Evolutionary conservation across 1,140 invertebrate species (phyloP), one percentile per base, ranked within the genome.

Genomic region (Heliconius himera): DNA sequence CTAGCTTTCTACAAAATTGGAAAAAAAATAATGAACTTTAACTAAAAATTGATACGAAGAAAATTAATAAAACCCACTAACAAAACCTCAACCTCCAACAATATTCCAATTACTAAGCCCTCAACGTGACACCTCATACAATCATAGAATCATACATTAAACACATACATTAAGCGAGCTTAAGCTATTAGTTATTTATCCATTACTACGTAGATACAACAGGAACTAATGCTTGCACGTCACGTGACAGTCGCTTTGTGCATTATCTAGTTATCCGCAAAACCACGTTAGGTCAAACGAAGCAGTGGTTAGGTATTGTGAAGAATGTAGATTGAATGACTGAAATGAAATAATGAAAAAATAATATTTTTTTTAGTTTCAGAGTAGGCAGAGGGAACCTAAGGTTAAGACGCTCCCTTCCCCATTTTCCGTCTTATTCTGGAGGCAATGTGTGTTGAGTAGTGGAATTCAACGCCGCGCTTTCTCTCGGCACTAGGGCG

Each of bases 201-300:
- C 60, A 60, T 74, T 74, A 46, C 13, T 46, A 76, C 36, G 46
- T n/a, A 26, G 41, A 54, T 46, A 70, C 56, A n/a, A 76, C 54
- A 60, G 36, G 38, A 22, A n/a, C 56, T 76, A 76, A 76, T 76
- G 74, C 56, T 76, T 56, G 56, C 60, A 77, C 36, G 75, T 77
- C 75, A 77, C 41, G 75, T 77, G 76, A 77, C 76, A 72, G 70
- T 72, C 76, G 70, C 76, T 77, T 77, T 77, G 76, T 77, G 76
- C 76, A 77, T 77, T 77, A 77, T 72, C 70, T 72, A 77, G 76
- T 70, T 76, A 76, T 41, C 60, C 74, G 60, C 74, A 76, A 76
- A 70, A 70, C 74, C 74, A 70, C 74, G 56, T 66, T 20, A 70
- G 60, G 22, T 38, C 74, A 76, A 41, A 76, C 22, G 8, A 70